Evolutionary conservation across 2,113 vertebrate species (phyloP).

Genomic region (Brachypodius melanocephalos): DNA sequence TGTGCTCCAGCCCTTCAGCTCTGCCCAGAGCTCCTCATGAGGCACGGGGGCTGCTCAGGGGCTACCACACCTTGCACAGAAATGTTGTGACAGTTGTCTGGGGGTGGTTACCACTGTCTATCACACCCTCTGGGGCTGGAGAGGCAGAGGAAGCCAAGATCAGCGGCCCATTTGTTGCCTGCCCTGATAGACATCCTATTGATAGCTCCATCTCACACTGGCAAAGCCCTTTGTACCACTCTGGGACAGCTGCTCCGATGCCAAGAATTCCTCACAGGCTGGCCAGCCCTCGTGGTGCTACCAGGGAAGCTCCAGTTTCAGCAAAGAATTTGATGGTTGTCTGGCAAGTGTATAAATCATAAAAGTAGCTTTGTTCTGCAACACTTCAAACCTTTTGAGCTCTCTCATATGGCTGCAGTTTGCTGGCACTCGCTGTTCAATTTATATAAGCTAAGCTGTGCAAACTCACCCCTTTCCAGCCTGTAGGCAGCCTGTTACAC

Average conservation of each 20-base stretch:
- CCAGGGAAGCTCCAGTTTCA: slow-evolving; percentile 67
- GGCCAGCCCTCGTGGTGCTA: slow-evolving; percentile 53
- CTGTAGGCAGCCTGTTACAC: background rate
- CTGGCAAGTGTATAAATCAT: slow-evolving; percentile 69
- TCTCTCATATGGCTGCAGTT: background rate
- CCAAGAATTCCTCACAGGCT: slow-evolving; percentile 61
- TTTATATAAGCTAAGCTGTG: slow-evolving; percentile 49
- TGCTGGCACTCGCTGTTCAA: slow-evolving; percentile 40
- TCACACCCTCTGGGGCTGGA: background rate
- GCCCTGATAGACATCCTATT: slow-evolving; percentile 58
- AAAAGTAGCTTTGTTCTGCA: slow-evolving; percentile 70
- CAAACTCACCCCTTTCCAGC: slow-evolving; percentile 36
- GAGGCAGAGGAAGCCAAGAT: background rate
- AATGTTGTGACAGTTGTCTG: slow-evolving; percentile 34
- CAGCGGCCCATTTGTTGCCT: slow-evolving; percentile 28
- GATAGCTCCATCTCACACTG: slow-evolving; percentile 55
- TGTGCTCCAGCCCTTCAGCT: background rate
- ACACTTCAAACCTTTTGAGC: slow-evolving; percentile 51
- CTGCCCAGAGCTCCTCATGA: background rate
- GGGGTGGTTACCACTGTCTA: background rate
- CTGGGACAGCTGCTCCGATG: slow-evolving; percentile 55
- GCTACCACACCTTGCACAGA: background rate
- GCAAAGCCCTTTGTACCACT: slow-evolving; percentile 56
- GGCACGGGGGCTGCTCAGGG: background rate
- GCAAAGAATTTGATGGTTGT: slow-evolving; percentile 68